phyloP scores from a whole-genome alignment of 2,113 vertebrate species.

The Dipodomys stephensi region DNA sequence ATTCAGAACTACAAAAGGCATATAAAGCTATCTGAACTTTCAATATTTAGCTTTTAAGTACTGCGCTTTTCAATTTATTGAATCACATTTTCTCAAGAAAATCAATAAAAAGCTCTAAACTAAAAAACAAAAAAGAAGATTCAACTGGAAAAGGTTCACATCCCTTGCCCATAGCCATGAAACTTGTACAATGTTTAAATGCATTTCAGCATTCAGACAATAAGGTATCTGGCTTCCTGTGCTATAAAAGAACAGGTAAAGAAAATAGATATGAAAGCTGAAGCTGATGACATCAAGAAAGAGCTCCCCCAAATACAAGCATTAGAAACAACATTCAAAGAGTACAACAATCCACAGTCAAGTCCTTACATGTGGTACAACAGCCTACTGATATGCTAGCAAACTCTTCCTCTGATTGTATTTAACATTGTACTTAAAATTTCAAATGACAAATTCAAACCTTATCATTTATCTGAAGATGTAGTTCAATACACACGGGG shows the following conservation, averaged over 20 bases:
- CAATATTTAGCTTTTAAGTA: background rate
- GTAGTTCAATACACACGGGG: background rate
- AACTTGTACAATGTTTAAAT: background rate
- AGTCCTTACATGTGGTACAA: background rate
- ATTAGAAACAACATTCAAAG: background rate
- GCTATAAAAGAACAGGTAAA: background rate
- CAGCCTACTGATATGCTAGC: background rate
- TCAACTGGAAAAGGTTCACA: background rate
- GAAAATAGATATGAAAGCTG: background rate
- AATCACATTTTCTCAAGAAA: background rate
- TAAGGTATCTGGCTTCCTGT: background rate
- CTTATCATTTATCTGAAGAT: background rate
- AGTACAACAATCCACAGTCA: background rate
- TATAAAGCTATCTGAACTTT: background rate
- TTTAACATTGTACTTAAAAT: background rate
- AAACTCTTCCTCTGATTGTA: background rate
- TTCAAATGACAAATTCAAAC: background rate
- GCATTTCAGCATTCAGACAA: slow-evolving; percentile 4
- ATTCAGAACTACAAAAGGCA: slow-evolving; percentile 37
- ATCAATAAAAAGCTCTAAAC: background rate
- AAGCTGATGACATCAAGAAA: background rate
- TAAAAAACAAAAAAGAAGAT: background rate
- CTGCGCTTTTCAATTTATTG: no score
- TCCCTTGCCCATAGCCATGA: background rate
- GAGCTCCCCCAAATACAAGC: background rate